Conservation (phyloP, 2,888 invertebrate species). For the Saturnia pavonia region DNA sequence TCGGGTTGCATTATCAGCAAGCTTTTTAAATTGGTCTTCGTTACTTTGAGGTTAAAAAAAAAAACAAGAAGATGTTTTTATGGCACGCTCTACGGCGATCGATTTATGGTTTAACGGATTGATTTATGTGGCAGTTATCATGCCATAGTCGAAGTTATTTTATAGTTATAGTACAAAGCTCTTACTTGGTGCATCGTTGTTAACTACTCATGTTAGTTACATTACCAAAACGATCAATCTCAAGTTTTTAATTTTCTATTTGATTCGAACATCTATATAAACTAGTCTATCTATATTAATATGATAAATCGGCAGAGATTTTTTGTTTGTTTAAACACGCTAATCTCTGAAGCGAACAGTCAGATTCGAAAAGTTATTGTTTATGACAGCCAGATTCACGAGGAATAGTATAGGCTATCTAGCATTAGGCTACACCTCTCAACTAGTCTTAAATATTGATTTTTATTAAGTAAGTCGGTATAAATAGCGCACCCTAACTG, state of each 20-base stretch:
- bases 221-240: background rate
- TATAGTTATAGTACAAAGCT: conserved; percentile 16
- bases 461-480: no score
- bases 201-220: conserved; percentile 10
- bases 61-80: conserved; percentile 38
- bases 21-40: conserved; percentile 32
- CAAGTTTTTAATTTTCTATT: background rate
- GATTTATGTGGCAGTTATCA: conserved; percentile 38
- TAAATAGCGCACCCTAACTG: no score
- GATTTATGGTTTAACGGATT: conserved; percentile 46
- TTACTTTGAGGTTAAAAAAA: conserved; percentile 21
- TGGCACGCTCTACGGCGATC: conserved; percentile 43
- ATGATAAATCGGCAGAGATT: no score
- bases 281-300: no score
- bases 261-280: no score
- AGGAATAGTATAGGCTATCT: no score
- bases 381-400: no score
- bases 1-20: conserved; percentile 31
- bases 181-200: conserved; percentile 5
- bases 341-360: no score
- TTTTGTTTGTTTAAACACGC: no score
- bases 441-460: no score
- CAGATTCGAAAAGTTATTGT: no score
- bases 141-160: conserved; percentile 14
- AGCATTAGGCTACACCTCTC: no score